Percentiles rank a stretch among this genome's conserved stretches.
Conservation (phyloP, 2,797 vertebrate species). For the Chiloscyllium punctatum region DNA sequence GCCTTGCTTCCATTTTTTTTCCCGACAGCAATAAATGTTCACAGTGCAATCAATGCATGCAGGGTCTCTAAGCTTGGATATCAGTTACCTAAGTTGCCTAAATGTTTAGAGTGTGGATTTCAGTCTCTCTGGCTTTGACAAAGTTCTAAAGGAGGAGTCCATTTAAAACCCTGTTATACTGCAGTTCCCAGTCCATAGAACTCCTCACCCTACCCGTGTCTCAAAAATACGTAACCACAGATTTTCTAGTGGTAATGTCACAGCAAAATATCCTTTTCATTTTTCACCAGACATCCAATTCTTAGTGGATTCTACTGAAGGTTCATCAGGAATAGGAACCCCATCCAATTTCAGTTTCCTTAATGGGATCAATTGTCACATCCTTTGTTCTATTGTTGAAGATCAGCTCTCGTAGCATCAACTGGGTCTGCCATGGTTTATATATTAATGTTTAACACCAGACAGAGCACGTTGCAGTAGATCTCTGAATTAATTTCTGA, state of each 20-base stretch:
- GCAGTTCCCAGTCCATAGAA: not conserved
- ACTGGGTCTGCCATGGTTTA: not conserved
- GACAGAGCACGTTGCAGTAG: not conserved
- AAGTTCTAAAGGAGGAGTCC: not conserved
- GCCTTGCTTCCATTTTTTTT: too few relatives aligned
- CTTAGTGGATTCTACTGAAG: not conserved
- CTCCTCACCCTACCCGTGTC: not conserved
- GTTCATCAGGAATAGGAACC: not conserved
- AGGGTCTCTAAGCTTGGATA: too few relatives aligned
- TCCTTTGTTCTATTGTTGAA: not conserved
- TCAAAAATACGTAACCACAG: not conserved
- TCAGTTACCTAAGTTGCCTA: too few relatives aligned
- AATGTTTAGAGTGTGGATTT: not conserved
- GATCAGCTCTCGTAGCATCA: not conserved
- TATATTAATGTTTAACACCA: not conserved
- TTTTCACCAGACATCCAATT: not conserved
- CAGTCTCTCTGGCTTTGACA: not conserved
- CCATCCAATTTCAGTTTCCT: not conserved
- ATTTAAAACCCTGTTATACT: not conserved
- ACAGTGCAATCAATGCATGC: too few relatives aligned
- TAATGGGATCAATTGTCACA: not conserved
- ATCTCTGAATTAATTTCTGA: not conserved
- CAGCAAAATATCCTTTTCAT: conserved; percentile 43
- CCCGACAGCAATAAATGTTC: too few relatives aligned
- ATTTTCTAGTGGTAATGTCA: not conserved